phyloP scores from a whole-genome alignment of 2,797 vertebrate species.

The Notolepis coatsorum region DNA sequence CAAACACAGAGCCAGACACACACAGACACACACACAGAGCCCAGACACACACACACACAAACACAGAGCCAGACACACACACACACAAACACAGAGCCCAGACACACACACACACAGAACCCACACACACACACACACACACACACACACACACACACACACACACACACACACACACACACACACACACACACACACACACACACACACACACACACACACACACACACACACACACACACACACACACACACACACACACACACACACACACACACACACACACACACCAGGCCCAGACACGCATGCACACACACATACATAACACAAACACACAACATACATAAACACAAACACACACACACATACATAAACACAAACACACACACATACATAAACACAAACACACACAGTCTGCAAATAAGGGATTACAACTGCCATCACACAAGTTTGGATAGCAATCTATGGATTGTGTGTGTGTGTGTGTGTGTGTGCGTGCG shows the following conservation, averaged over 20 bases:
- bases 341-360: conserved; percentile 1
- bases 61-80: no score
- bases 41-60: no score
- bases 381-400: not conserved
- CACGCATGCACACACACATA: conserved; percentile 16
- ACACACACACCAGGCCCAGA: not conserved
- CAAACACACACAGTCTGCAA: not conserved
- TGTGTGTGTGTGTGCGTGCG: conserved; percentile 35
- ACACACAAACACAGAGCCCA: no score
- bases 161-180: not conserved
- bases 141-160: not conserved
- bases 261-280: conserved; percentile 23
- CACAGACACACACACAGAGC: no score
- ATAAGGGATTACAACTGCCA: not conserved
- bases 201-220: not conserved
- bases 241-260: conserved; percentile 7
- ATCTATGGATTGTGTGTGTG: conserved; percentile 80
- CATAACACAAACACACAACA: conserved; percentile 9
- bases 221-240: conserved; percentile 14
- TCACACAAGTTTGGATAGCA: conserved; percentile 86
- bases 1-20: no score
- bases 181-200: not conserved
- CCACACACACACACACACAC: not conserved
- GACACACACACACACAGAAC: conserved; percentile 8
- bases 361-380: not conserved